These are phyloP conservation scores for Carterocephalus palaemon DNA, from an alignment of 2,888 invertebrate species.

Conservation along the genomic window DNA sequence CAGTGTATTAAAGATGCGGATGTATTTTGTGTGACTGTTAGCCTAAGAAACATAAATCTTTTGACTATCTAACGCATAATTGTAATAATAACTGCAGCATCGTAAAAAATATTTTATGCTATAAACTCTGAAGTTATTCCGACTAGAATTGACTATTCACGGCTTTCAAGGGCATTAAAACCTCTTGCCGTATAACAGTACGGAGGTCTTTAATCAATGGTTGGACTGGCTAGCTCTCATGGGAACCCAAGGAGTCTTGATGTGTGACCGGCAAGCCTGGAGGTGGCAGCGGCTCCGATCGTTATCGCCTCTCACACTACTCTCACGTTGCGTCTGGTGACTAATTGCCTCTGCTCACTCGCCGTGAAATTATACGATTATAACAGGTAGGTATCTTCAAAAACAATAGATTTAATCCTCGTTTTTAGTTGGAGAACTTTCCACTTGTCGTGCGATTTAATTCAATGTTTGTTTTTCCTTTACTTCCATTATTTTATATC, in stretches of 20 bases:
- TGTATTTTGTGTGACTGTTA: too few species aligned
- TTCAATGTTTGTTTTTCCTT: conserved; percentile 39
- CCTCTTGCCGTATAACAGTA: conserved; percentile 4
- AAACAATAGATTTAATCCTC: conserved; percentile 44
- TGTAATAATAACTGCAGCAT: too few species aligned
- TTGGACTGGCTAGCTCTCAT: conserved; percentile 26
- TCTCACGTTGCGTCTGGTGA: conserved; percentile 57
- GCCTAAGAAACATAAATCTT: too few species aligned
- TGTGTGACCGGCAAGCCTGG: conserved; percentile 33
- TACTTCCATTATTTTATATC: too few species aligned
- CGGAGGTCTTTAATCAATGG: conserved; percentile 15
- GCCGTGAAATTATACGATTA: conserved; percentile 68
- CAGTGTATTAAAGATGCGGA: too few species aligned
- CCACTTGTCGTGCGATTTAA: conserved; percentile 31
- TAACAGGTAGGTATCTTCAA: conserved; percentile 54
- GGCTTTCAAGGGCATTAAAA: conserved; percentile 6
- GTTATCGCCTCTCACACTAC: conserved; percentile 49
- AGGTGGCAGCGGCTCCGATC: conserved; percentile 36
- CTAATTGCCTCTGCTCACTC: conserved; percentile 62
- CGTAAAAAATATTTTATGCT: too few species aligned
- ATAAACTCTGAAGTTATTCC: conserved; percentile 12
- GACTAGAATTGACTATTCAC: conserved; percentile 7
- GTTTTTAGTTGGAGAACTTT: not conserved
- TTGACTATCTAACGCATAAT: not conserved
- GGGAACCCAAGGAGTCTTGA: conserved; percentile 33